Conservation (phyloP, 1,140 invertebrate genomes). For the Globodera rostochiensis region DNA sequence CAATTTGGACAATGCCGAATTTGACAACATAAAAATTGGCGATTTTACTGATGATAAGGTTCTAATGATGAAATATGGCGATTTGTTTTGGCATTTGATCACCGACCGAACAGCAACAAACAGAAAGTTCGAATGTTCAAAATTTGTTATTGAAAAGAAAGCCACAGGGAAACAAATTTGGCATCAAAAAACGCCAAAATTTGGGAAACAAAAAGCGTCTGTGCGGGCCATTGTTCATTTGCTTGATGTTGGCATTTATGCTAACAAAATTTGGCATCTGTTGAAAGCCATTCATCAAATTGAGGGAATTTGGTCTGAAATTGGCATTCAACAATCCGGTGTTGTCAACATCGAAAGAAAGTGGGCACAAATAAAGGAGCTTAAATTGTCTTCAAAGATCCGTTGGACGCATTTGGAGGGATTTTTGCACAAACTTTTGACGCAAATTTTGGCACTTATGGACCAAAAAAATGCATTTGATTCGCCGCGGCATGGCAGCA, state of each 20-base stretch:
- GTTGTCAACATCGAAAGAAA: not conserved
- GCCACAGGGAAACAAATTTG: not conserved
- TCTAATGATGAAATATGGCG: not conserved
- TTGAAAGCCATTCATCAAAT: not conserved
- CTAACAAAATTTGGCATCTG: constrained; percentile 8
- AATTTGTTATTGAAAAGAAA: not conserved
- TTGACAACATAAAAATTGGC: not conserved
- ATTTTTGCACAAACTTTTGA: not conserved
- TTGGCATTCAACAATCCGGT: not conserved
- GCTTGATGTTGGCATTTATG: not conserved
- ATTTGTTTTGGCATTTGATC: not conserved
- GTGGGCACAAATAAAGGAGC: not conserved
- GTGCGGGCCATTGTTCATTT: not conserved
- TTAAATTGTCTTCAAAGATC: not conserved
- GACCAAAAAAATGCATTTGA: not conserved
- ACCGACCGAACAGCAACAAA: not conserved
- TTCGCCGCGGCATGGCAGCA: not conserved
- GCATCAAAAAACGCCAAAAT: not conserved
- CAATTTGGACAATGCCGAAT: not conserved
- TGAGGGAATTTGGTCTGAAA: not conserved
- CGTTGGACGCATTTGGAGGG: not conserved
- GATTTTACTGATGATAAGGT: not conserved
- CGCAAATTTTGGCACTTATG: not conserved
- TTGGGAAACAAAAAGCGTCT: not conserved
- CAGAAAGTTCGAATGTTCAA: not conserved